A percentile compares a stretch with the other conserved stretches of the same genome.
phyloP scores from a whole-genome alignment of 37 sponge, comb jelly and placozoan species.

The Ephydatia muelleri region DNA sequence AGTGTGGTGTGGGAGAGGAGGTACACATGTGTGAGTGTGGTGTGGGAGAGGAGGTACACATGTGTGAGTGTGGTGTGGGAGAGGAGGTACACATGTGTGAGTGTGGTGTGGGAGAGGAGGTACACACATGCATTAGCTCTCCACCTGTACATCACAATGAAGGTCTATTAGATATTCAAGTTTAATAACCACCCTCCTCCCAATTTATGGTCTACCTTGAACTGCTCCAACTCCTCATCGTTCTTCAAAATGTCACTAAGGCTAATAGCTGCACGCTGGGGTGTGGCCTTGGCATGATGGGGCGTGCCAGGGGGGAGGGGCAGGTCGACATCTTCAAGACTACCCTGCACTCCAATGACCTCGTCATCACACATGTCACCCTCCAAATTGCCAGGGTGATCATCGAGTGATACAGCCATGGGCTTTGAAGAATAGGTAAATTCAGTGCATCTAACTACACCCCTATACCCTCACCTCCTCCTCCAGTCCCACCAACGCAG shows the following conservation, averaged over 20 bases:
- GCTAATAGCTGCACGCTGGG: conserved; percentile 1
- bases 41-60: too few relatives aligned
- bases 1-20: background rate
- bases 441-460: background rate
- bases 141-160: too few relatives aligned
- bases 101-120: too few relatives aligned
- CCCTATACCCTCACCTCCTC: background rate
- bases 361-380: background rate
- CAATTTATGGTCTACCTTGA: conserved; percentile 51
- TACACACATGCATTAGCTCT: background rate
- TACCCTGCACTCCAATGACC: background rate
- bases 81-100: background rate
- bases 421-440: background rate
- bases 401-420: background rate
- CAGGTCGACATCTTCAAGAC: background rate
- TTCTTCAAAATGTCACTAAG: conserved; percentile 49
- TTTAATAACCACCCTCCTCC: background rate
- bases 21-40: too few relatives aligned
- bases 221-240: conserved; percentile 59
- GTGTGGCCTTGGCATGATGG: background rate
- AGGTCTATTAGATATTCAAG: too few relatives aligned
- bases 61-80: background rate
- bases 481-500: conserved; percentile 8
- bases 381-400: background rate
- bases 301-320: background rate